Conservation (phyloP, 2,888 invertebrate species). For the Epirrita christyi region DNA sequence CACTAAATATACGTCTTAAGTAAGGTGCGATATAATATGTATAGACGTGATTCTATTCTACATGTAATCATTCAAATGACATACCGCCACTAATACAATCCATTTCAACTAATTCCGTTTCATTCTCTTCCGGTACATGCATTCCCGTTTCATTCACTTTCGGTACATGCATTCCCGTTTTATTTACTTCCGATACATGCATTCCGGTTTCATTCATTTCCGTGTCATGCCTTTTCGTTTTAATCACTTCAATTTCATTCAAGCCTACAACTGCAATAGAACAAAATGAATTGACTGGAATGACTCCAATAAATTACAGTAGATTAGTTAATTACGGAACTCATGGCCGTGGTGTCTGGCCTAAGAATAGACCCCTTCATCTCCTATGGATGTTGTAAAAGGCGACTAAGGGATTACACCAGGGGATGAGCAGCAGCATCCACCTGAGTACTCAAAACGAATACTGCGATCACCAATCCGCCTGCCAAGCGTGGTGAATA, state of each 20-base stretch:
- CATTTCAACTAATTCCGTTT: conserved; percentile 30
- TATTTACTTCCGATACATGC: conserved; percentile 29
- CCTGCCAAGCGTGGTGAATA: no score
- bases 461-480: no score
- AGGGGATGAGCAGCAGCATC: no score
- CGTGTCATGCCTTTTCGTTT: conserved; percentile 12
- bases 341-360: no score
- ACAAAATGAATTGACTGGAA: neutral
- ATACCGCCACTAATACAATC: conserved; percentile 23
- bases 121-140: conserved; percentile 29
- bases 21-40: no score
- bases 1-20: no score
- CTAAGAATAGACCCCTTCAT: no score
- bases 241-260: neutral
- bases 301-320: no score
- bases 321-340: no score
- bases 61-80: conserved; percentile 6
- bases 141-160: conserved; percentile 34
- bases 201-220: conserved; percentile 31
- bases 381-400: no score
- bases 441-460: no score
- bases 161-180: conserved; percentile 30
- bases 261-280: conserved; percentile 13
- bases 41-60: neutral
- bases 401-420: no score